Evolutionary conservation across 2,113 vertebrate genomes (phyloP).

Genomic region (Nansenia antarctica): DNA sequence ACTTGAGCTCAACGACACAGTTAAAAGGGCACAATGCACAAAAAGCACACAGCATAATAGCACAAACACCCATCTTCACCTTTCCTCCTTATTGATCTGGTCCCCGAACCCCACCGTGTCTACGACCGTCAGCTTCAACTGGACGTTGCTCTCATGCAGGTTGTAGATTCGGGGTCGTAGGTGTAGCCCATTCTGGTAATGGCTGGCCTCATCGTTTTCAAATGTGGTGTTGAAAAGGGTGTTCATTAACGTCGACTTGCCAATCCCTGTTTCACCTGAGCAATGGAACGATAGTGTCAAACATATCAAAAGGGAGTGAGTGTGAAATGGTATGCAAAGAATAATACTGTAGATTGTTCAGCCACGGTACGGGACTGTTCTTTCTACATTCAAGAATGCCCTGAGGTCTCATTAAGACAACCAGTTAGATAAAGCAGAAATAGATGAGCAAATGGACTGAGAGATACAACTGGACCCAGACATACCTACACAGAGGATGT

Average conservation of each 20-base stretch:
- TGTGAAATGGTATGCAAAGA: background rate
- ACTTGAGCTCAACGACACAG: no score
- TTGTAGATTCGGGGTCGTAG: conserved; percentile 85
- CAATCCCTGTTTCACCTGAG: conserved; percentile 94
- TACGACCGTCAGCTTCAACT: conserved; percentile 92
- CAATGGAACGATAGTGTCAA: background rate
- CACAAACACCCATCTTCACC: conserved; percentile 86
- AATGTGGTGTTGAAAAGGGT: conserved; percentile 94
- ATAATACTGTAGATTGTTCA: background rate
- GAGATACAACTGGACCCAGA: background rate
- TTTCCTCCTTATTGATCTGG: conserved; percentile 95
- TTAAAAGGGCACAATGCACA: no score
- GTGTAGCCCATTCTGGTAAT: conserved; percentile 82
- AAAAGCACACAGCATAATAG: no score
- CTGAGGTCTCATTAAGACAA: no score
- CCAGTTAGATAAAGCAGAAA: background rate
- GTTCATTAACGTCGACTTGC: conserved; percentile 96
- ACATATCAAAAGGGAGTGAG: background rate
- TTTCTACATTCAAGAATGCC: background rate
- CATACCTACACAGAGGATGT: conserved; percentile 95
- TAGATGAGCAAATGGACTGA: background rate
- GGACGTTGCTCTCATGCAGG: conserved; percentile 92
- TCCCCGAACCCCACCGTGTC: conserved; percentile 95
- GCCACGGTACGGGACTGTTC: background rate
- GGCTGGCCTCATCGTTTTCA: conserved; percentile 90